A percentile compares a stretch with the other conserved stretches of the same genome.
phyloP scores from a whole-genome alignment of 2,797 vertebrate genomes.

The Esox lucius region DNA sequence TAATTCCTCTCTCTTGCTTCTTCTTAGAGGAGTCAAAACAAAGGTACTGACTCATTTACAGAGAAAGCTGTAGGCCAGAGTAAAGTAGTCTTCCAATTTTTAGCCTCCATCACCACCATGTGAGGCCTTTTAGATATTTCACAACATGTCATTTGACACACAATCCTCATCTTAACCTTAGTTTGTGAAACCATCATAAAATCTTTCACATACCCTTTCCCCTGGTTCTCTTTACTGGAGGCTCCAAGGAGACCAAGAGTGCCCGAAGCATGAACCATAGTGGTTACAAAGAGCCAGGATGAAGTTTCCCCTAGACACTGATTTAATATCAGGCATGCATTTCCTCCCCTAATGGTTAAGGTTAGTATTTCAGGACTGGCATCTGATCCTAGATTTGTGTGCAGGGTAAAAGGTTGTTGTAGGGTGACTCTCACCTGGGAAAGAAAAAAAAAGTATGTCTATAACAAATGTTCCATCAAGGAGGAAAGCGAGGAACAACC shows the following conservation, averaged over 20 bases:
- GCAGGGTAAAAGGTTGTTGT: too few relatives aligned
- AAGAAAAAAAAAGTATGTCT: too few relatives aligned
- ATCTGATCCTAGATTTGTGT: not conserved
- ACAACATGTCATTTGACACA: constrained; percentile 9
- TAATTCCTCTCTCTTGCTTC: not conserved
- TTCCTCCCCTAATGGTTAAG: not conserved
- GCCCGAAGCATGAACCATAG: too few relatives aligned
- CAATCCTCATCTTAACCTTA: not conserved
- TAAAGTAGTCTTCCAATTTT: not conserved
- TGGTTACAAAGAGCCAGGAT: not conserved
- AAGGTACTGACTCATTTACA: not conserved
- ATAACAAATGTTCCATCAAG: too few relatives aligned
- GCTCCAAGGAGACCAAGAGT: not conserved
- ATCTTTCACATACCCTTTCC: constrained; percentile 4
- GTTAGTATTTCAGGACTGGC: not conserved
- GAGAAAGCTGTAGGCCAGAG: not conserved
- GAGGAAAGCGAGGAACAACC: too few relatives aligned
- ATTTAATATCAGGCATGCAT: too few relatives aligned
- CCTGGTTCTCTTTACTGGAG: not conserved
- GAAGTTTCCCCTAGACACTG: not conserved
- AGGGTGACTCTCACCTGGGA: too few relatives aligned
- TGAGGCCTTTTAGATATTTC: constrained; percentile 4
- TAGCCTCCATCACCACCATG: not conserved
- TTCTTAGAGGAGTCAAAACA: not conserved
- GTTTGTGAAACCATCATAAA: constrained; percentile 9